Evolutionary conservation across 2,797 vertebrate species (phyloP), one percentile per base, ranked within the genome.

Genomic region (Craterocephalus amniculus): DNA sequence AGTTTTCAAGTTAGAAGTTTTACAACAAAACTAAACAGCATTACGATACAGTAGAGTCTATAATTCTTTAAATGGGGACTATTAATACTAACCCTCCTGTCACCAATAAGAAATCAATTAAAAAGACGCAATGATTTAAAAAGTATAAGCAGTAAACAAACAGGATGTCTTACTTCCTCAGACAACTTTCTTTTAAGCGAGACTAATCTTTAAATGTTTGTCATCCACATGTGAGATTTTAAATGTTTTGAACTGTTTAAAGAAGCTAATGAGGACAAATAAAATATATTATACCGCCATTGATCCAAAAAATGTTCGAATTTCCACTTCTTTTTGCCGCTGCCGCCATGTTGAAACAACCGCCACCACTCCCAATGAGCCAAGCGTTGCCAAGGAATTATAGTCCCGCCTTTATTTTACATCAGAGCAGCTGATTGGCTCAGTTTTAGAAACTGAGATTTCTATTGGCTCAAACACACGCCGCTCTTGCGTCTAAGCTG

Each of bases 261-360:
- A 0, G 13, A 27, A 6, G 20, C 3, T 20, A 35, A 29, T 10
- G 13, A 6, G 22, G 3, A 56, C 24, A 2, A 51, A 3, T 12
- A 13, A 65, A 64, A 56, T 7, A 71, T 91, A 93, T 86, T 93
- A 93, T 96, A 99, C 96, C 83, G 64, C 92, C 92, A 63, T 89
- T 87, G 22, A 88, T 94, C 95, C 96, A 96, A 79, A 84, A 92
- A 69, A 89, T 90, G 34, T 80, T 90, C 0, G 86, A 81, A 0
- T 80, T 79, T 16, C 63, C 86, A 6, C 51, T 65, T 58, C 72
- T 83, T 57, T 80, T 83, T 34, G 84, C 82, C 48, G 76, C 91
- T 72, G 94, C 94, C 96, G 97, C 97, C 97, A 98, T 98, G 94
- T 95, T 97, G 95, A 98, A 99, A 94, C 95, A 96, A 96, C 96